Percentiles rank a stretch among this genome's conserved stretches.
These are phyloP conservation scores for Ammospiza nelsoni DNA, from an alignment of 2,113 vertebrate genomes.

Conservation along the genomic window DNA sequence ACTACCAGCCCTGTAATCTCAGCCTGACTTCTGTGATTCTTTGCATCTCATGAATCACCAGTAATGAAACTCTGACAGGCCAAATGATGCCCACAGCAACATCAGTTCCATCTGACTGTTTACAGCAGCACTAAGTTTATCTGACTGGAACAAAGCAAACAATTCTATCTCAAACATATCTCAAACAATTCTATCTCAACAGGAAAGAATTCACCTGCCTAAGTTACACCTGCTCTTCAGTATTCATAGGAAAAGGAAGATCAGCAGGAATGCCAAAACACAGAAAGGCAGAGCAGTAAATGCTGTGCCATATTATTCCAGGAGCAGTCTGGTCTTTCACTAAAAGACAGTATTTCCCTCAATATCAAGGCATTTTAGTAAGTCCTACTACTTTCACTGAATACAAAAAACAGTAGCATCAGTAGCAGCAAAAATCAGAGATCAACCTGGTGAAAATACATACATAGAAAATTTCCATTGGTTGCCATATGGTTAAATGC, in stretches of 20 bases:
- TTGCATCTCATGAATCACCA: constrained; percentile 44
- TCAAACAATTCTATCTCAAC: constrained; percentile 33
- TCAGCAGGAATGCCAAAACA: not conserved
- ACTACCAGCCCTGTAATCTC: not conserved
- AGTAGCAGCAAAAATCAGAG: not conserved
- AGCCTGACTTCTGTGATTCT: not conserved
- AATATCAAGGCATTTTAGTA: not conserved
- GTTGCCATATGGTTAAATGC: not conserved
- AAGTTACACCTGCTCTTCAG: not conserved
- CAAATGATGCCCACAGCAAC: constrained; percentile 21
- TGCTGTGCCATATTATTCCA: not conserved
- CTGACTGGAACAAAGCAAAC: constrained; percentile 49
- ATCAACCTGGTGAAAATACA: not conserved
- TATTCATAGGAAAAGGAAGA: not conserved
- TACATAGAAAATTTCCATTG: not conserved
- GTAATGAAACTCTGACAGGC: constrained; percentile 12
- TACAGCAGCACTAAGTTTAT: not conserved
- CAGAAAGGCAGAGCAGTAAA: not conserved
- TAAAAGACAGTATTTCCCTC: not conserved
- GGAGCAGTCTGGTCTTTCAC: not conserved
- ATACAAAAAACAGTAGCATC: not conserved
- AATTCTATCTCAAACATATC: constrained; percentile 10
- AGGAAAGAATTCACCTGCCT: constrained; percentile 73
- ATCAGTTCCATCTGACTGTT: constrained; percentile 43
- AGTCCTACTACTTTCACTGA: not conserved